These are phyloP conservation scores for Drosophila kikkawai DNA, from an alignment of 1,140 invertebrate species.

Conservation along the genomic window DNA sequence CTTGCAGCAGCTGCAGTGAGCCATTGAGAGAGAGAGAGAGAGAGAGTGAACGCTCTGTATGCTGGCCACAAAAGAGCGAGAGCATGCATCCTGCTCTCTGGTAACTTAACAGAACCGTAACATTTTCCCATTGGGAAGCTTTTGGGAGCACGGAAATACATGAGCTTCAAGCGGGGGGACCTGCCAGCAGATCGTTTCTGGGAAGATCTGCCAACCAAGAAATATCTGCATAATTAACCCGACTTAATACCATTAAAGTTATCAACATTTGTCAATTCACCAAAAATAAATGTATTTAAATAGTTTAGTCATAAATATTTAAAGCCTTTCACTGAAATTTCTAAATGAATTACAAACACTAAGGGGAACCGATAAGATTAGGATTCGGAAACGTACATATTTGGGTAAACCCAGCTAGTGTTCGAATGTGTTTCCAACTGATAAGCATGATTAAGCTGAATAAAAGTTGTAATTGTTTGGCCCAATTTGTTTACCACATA, in stretches of 20 bases:
- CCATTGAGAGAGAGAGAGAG: constrained; percentile 12
- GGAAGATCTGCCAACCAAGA: neutral
- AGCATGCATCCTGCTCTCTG: neutral
- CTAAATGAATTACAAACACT: neutral
- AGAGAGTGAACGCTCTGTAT: neutral
- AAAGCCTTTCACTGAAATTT: neutral
- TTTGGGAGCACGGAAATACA: neutral
- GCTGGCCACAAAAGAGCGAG: constrained; percentile 2
- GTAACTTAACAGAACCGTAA: constrained; percentile 24
- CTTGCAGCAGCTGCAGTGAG: constrained; percentile 56
- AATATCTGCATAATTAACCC: neutral
- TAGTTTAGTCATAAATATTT: neutral
- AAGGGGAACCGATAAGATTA: constrained; percentile 8
- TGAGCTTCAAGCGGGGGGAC: neutral
- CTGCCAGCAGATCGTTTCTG: neutral
- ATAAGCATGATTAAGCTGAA: constrained; percentile 12
- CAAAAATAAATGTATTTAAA: neutral
- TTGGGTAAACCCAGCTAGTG: constrained; percentile 3
- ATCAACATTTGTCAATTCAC: neutral
- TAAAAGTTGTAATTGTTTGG: constrained; percentile 4
- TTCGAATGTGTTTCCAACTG: neutral
- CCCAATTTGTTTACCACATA: neutral
- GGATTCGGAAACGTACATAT: constrained; percentile 15
- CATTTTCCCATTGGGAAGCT: constrained; percentile 8
- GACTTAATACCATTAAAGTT: too few relatives aligned